These are phyloP conservation scores for Papilio dardanus DNA, from an alignment of 1,140 invertebrate species.

Conservation along the genomic window DNA sequence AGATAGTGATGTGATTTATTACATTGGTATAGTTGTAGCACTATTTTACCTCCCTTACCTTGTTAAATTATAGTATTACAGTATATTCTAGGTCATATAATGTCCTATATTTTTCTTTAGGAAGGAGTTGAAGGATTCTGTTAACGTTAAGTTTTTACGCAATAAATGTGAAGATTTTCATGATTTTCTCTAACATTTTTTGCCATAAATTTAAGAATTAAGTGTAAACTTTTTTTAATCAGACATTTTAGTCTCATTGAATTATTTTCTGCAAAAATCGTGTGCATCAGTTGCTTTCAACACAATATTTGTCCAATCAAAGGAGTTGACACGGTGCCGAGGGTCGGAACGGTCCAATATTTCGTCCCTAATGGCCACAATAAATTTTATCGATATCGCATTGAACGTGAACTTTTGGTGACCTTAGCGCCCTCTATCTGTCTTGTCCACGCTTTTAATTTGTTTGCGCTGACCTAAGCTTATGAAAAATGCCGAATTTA, in stretches of 20 bases:
- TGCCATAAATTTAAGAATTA: no score
- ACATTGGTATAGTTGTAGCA: neutral
- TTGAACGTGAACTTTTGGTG: slow-evolving; percentile 41
- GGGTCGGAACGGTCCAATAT: slow-evolving; percentile 38
- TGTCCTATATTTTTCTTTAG: neutral
- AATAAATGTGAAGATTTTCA: no score
- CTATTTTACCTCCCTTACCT: neutral
- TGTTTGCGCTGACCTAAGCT: slow-evolving; percentile 15
- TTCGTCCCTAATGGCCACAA: slow-evolving; percentile 42
- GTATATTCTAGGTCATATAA: neutral
- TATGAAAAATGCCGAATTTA: neutral
- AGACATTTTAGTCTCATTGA: neutral
- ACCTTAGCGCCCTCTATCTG: slow-evolving; percentile 44
- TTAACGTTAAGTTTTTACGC: no score
- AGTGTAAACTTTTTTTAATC: neutral
- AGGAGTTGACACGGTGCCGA: neutral
- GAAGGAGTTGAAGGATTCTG: no score
- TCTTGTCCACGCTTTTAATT: slow-evolving; percentile 30
- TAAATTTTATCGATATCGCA: slow-evolving; percentile 44
- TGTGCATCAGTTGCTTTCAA: neutral
- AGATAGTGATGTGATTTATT: slow-evolving; percentile 20
- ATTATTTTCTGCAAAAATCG: neutral
- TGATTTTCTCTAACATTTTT: no score
- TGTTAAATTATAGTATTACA: neutral
- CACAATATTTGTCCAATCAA: neutral